phyloP scores from a whole-genome alignment of 2,113 vertebrate genomes.

The Pholis gunnellus region DNA sequence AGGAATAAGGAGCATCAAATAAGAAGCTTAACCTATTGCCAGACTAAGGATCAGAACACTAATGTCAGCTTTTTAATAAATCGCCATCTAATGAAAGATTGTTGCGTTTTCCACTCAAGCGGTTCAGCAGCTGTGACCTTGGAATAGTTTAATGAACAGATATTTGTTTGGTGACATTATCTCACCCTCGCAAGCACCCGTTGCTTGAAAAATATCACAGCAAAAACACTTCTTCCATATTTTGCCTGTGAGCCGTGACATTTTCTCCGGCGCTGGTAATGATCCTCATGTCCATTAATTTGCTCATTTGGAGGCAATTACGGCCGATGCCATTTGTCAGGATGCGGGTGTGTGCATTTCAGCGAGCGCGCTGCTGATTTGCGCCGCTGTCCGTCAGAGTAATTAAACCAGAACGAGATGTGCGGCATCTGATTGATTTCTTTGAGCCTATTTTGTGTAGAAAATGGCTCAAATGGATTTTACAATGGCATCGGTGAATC shows the following conservation, averaged over 20 bases:
- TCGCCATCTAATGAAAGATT: constrained; percentile 23
- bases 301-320: constrained; percentile 76
- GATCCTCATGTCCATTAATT: constrained; percentile 66
- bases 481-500: constrained; percentile 33
- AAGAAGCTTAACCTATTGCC: constrained; percentile 9
- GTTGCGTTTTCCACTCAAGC: constrained; percentile 9
- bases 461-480: constrained; percentile 54
- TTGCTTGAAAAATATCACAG: constrained; percentile 10
- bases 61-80: constrained; percentile 10
- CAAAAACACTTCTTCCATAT: constrained; percentile 18
- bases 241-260: constrained; percentile 37
- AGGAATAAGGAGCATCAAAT: constrained; percentile 1
- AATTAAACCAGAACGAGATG: constrained; percentile 70
- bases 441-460: constrained; percentile 50
- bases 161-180: constrained; percentile 27
- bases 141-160: constrained; percentile 8
- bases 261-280: constrained; percentile 29
- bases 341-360: constrained; percentile 53
- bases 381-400: constrained; percentile 61
- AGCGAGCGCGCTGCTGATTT: constrained; percentile 48
- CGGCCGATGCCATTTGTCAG: constrained; percentile 57
- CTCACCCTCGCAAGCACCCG: neutral
- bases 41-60: neutral
- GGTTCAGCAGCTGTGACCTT: constrained; percentile 4
- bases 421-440: constrained; percentile 65